Evolutionary conservation across 2,113 vertebrate species (phyloP).

Genomic region (Psettodes erumei): DNA sequence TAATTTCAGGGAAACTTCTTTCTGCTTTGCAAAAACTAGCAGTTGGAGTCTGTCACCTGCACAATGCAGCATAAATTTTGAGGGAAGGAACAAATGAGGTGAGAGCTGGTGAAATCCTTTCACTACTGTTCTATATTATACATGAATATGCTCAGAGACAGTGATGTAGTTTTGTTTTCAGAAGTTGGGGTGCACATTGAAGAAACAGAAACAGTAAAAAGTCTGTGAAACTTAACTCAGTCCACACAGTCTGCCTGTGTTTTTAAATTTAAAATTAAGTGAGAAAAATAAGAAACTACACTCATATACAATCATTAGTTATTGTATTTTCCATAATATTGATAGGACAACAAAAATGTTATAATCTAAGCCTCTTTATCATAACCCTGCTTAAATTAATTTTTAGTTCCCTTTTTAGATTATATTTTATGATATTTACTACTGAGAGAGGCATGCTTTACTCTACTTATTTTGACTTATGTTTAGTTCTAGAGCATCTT

Average conservation of each 20-base stretch:
- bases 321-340: background rate
- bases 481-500: background rate
- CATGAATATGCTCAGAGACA: too few species aligned
- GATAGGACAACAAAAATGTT: background rate
- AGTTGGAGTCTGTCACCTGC: conserved; percentile 13
- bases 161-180: background rate
- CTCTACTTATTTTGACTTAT: background rate
- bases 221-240: too few species aligned
- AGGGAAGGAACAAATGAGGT: background rate
- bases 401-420: background rate
- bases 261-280: too few species aligned
- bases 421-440: background rate
- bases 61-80: background rate
- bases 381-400: background rate
- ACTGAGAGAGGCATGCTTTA: background rate
- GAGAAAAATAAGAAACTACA: background rate
- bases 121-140: too few species aligned
- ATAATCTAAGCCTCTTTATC: background rate
- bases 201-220: background rate
- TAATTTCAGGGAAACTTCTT: conserved; percentile 38
- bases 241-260: too few species aligned
- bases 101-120: background rate
- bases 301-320: too few species aligned
- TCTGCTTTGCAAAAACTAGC: conserved; percentile 23
- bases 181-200: background rate